Conservation (phyloP, 2,888 invertebrate species). For the Camponotus fellah region DNA sequence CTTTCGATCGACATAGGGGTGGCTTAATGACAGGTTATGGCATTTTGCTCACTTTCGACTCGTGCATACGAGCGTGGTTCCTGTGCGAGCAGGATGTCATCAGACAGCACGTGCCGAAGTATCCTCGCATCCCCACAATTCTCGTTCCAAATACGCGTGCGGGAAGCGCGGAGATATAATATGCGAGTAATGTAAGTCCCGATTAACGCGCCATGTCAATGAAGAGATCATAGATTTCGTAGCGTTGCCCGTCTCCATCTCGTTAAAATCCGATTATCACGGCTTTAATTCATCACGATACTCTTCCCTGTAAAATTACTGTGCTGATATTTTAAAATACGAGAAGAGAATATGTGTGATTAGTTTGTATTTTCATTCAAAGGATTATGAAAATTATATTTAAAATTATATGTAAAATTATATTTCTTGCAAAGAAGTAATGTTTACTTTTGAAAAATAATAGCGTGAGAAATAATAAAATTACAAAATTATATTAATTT, state of each 20-base stretch:
- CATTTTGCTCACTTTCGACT: slow-evolving; percentile 76
- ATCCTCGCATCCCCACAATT: slow-evolving; percentile 73
- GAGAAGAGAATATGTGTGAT: background rate
- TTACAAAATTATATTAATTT: background rate
- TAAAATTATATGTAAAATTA: background rate
- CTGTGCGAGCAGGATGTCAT: slow-evolving; percentile 53
- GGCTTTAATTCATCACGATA: slow-evolving; percentile 6
- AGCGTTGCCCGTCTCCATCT: background rate
- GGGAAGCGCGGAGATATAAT: slow-evolving; percentile 33
- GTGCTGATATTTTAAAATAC: background rate
- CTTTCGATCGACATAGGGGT: slow-evolving; percentile 73
- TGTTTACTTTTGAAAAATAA: background rate
- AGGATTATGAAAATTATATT: background rate
- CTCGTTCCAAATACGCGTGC: slow-evolving; percentile 66
- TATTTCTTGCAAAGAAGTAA: background rate
- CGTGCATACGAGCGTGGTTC: slow-evolving; percentile 37
- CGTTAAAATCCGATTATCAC: slow-evolving; percentile 42
- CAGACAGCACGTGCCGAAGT: slow-evolving; percentile 76
- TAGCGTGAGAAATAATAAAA: background rate
- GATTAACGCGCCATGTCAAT: slow-evolving; percentile 58
- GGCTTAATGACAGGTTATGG: slow-evolving; percentile 84
- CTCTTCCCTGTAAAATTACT: slow-evolving; percentile 1
- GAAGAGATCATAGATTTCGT: slow-evolving; percentile 29
- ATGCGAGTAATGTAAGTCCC: slow-evolving; percentile 58
- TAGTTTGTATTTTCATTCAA: background rate